These are phyloP conservation scores for Promerops cafer DNA, from an alignment of 2,113 vertebrate genomes.

Conservation along the genomic window DNA sequence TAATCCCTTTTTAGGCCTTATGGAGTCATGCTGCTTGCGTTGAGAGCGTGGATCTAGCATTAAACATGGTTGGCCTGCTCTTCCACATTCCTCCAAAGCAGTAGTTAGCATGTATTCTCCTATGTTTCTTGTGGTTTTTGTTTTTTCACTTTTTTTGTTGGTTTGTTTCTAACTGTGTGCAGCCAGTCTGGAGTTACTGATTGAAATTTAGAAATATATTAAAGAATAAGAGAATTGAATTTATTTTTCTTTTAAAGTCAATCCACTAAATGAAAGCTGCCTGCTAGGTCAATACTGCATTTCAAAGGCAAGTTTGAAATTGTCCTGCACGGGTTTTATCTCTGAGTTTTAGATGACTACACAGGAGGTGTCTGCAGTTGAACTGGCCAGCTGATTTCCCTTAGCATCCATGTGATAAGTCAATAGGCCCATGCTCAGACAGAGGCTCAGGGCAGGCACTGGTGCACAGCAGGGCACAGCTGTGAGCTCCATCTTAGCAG, in stretches of 20 bases:
- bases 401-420: rapidly evolving
- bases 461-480: not conserved
- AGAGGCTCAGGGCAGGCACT: not conserved
- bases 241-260: not conserved
- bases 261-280: not conserved
- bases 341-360: not conserved
- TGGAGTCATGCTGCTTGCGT: not conserved
- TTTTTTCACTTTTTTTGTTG: not conserved
- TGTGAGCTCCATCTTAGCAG: not conserved
- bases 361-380: not conserved
- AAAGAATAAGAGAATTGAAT: not conserved
- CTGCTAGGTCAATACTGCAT: not conserved
- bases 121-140: not conserved
- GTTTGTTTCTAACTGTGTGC: not conserved
- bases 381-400: not conserved
- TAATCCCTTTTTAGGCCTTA: not conserved
- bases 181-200: not conserved
- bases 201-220: not conserved
- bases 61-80: not conserved
- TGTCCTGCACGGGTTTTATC: not conserved
- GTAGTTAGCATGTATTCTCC: not conserved
- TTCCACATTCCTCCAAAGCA: not conserved
- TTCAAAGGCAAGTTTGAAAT: not conserved
- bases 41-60: not conserved
- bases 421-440: rapidly evolving